Percentiles rank a stretch among this genome's conserved stretches.
Evolutionary conservation across 2,797 vertebrate genomes (phyloP).

Genomic region (Pangasius mekongensis): DNA sequence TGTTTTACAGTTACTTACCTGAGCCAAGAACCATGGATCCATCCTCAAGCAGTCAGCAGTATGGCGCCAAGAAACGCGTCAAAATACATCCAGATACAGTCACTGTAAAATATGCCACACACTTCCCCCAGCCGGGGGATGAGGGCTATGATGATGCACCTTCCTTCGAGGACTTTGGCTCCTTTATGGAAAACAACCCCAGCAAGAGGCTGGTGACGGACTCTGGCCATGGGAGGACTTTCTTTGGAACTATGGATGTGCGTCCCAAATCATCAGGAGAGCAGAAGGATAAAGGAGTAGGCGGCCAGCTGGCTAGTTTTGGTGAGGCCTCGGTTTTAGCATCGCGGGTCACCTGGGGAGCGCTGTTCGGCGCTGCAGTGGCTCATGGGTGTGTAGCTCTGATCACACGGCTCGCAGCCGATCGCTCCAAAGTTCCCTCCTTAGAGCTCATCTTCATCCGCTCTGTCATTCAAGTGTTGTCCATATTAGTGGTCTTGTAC

Average conservation of each 20-base stretch:
- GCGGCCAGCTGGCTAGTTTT: constrained; percentile 82
- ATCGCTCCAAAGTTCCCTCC: constrained; percentile 96
- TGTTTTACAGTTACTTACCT: constrained; percentile 61
- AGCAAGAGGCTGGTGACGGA: constrained; percentile 84
- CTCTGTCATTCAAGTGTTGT: constrained; percentile 93
- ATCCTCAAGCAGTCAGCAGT: constrained; percentile 79
- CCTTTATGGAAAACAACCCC: constrained; percentile 86
- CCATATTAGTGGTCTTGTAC: constrained; percentile 89
- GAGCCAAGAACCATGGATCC: constrained; percentile 81
- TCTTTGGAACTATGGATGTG: constrained; percentile 88
- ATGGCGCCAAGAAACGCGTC: constrained; percentile 90
- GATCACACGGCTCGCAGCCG: constrained; percentile 91
- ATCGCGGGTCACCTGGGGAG: constrained; percentile 90
- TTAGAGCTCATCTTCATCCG: constrained; percentile 97
- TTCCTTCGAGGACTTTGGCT: constrained; percentile 85
- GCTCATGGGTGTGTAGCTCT: constrained; percentile 95
- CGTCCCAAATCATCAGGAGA: constrained; percentile 71
- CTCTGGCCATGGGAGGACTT: constrained; percentile 80
- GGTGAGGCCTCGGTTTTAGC: constrained; percentile 86
- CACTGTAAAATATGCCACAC: constrained; percentile 93
- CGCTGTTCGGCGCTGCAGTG: constrained; percentile 90
- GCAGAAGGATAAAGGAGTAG: constrained; percentile 74
- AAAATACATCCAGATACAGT: constrained; percentile 96
- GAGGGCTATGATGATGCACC: constrained; percentile 88
- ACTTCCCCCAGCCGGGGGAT: constrained; percentile 95